phyloP scores from a whole-genome alignment of 1,140 invertebrate genomes.

The Drosophila cardini region DNA sequence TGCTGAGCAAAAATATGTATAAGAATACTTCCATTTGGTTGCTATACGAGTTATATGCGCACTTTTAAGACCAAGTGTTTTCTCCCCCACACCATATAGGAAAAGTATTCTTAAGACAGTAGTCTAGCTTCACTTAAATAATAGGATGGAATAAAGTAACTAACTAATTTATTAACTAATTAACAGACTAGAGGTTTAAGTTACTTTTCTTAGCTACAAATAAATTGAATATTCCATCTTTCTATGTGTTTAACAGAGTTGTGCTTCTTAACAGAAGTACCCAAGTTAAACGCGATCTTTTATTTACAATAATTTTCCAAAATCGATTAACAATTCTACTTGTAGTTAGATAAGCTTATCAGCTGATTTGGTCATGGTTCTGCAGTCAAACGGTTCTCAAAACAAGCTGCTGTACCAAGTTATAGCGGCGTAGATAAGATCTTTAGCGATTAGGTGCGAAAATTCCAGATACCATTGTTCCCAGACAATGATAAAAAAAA shows the following conservation, averaged over 20 bases:
- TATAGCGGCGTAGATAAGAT: not conserved
- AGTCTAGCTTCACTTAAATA: too few species aligned
- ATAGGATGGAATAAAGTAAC: too few species aligned
- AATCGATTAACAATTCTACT: not conserved
- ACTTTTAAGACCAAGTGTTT: slow-evolving; percentile 1
- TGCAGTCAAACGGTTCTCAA: not conserved
- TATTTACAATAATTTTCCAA: not conserved
- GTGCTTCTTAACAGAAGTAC: not conserved
- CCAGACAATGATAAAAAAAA: not conserved
- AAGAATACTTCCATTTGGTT: slow-evolving; percentile 32
- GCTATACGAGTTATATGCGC: slow-evolving; percentile 27
- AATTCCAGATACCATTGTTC: not conserved
- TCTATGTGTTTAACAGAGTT: too few species aligned
- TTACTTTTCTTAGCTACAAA: too few species aligned
- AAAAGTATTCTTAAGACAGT: too few species aligned
- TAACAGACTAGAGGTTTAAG: too few species aligned
- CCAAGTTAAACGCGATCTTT: not conserved
- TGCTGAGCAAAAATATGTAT: slow-evolving; percentile 48
- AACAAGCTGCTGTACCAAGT: slow-evolving; percentile 1
- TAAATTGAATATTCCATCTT: too few species aligned
- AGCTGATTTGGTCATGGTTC: not conserved
- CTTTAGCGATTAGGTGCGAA: not conserved
- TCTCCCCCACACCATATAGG: too few species aligned
- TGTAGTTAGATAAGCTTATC: slow-evolving; percentile 3
- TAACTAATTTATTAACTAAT: too few species aligned